phyloP scores from a whole-genome alignment of 1,140 invertebrate genomes.

The Drosophila albomicans region DNA sequence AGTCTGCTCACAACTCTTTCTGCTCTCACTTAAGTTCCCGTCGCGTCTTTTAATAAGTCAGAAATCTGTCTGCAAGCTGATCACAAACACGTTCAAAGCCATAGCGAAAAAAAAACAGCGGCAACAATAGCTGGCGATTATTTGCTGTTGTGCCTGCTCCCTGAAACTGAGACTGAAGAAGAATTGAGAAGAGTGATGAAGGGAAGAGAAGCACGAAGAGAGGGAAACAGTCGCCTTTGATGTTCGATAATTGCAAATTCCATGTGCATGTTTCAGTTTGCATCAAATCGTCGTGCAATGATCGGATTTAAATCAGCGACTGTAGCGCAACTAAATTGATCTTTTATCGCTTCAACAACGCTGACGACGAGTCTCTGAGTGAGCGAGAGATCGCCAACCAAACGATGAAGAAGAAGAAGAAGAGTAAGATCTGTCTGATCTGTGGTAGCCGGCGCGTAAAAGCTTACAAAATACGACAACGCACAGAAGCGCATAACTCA shows the following conservation, averaged over 20 bases:
- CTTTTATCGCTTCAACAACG: slow-evolving; percentile 81
- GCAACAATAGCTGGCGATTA: slow-evolving; percentile 17
- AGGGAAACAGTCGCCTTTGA: slow-evolving; percentile 55
- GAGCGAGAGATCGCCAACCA: background rate
- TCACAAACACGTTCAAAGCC: slow-evolving; percentile 23
- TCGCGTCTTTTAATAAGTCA: slow-evolving; percentile 3
- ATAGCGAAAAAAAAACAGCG: background rate
- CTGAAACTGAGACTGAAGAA: background rate
- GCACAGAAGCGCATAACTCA: slow-evolving; percentile 79
- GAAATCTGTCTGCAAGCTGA: background rate
- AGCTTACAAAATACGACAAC: slow-evolving; percentile 82
- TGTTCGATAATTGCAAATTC: slow-evolving; percentile 83
- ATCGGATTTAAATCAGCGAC: slow-evolving; percentile 82
- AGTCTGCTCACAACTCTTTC: background rate
- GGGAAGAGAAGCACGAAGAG: background rate
- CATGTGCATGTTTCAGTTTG: slow-evolving; percentile 82
- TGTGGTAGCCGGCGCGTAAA: slow-evolving; percentile 78
- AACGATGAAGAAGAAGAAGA: background rate
- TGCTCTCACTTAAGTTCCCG: background rate
- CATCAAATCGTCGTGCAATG: slow-evolving; percentile 81
- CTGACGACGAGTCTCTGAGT: slow-evolving; percentile 19
- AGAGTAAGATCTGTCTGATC: slow-evolving; percentile 4
- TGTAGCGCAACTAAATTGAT: slow-evolving; percentile 82
- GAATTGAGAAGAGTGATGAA: too few relatives aligned
- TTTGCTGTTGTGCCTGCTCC: background rate